Conservation (phyloP, 1,140 invertebrate genomes). For the Polypedilum pembai region DNA sequence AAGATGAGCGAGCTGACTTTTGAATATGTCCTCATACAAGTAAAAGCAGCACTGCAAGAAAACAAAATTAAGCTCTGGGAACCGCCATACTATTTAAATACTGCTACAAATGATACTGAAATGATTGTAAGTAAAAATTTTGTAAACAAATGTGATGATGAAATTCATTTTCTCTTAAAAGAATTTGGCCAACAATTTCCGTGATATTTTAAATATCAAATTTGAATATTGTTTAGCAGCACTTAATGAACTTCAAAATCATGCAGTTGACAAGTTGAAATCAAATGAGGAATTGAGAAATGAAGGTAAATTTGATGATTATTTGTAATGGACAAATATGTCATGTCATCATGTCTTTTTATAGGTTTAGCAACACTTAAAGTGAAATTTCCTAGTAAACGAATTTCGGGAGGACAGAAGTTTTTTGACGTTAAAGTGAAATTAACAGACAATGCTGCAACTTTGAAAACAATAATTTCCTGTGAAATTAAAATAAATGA, state of each 20-base stretch:
- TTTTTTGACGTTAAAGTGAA: conserved; percentile 46
- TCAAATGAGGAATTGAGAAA: conserved; percentile 53
- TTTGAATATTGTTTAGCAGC: conserved; percentile 46
- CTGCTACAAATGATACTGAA: conserved; percentile 42
- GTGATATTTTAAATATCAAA: conserved; percentile 48
- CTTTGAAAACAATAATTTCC: not conserved
- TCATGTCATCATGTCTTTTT: not conserved
- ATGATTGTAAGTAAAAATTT: conserved; percentile 44
- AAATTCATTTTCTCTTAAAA: conserved; percentile 38
- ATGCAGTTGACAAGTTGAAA: conserved; percentile 59
- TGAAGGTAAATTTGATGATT: conserved; percentile 55
- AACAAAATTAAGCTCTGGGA: conserved; percentile 65
- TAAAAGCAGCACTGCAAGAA: conserved; percentile 55
- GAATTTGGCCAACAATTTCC: conserved; percentile 52
- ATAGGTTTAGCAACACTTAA: conserved; percentile 39
- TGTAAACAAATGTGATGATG: not conserved
- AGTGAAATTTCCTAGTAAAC: conserved; percentile 34
- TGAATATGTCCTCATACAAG: conserved; percentile 54
- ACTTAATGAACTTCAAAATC: conserved; percentile 54
- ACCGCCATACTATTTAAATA: conserved; percentile 54
- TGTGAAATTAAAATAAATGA: not conserved
- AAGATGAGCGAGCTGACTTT: conserved; percentile 43
- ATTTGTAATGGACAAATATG: conserved; percentile 48
- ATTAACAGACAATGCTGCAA: conserved; percentile 45
- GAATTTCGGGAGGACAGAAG: conserved; percentile 39